These are phyloP conservation scores for Macrocentrus cingulum DNA, from an alignment of 1,140 invertebrate species.

Conservation along the genomic window DNA sequence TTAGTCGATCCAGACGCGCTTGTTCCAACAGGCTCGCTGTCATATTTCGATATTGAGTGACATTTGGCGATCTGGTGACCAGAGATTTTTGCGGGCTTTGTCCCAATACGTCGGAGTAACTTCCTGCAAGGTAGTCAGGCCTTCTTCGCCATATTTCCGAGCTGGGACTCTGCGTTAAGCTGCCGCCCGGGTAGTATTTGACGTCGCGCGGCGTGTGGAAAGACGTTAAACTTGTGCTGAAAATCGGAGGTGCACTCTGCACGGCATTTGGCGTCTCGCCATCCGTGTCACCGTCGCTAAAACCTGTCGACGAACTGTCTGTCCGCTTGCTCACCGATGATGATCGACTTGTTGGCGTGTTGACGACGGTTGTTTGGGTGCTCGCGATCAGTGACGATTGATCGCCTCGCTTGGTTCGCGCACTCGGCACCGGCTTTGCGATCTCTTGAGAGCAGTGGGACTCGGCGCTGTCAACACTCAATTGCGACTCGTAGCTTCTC, in stretches of 20 bases:
- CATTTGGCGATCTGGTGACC: conserved; percentile 48
- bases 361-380: conserved; percentile 39
- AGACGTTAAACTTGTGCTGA: conserved; percentile 41
- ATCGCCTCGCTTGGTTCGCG: conserved; percentile 49
- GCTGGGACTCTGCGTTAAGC: conserved; percentile 43
- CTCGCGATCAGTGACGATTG: conserved; percentile 34
- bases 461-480: conserved; percentile 54
- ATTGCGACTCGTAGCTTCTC: conserved; percentile 56
- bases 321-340: conserved; percentile 45
- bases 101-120: conserved; percentile 33
- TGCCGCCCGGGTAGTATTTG: conserved; percentile 38
- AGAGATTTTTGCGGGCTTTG: conserved; percentile 48
- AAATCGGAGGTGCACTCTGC: conserved; percentile 53
- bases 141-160: conserved; percentile 47
- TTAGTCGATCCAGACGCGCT: conserved; percentile 42
- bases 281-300: conserved; percentile 61
- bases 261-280: conserved; percentile 49
- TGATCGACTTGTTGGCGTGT: conserved; percentile 38
- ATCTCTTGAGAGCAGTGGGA: conserved; percentile 52
- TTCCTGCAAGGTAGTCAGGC: conserved; percentile 8
- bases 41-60: conserved; percentile 45
- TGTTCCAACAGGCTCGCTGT: conserved; percentile 47
- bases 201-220: conserved; percentile 42
- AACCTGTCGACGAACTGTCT: conserved; percentile 54
- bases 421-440: conserved; percentile 49